Evolutionary conservation across 2,888 invertebrate genomes (phyloP).

Genomic region (Halictus ligatus): DNA sequence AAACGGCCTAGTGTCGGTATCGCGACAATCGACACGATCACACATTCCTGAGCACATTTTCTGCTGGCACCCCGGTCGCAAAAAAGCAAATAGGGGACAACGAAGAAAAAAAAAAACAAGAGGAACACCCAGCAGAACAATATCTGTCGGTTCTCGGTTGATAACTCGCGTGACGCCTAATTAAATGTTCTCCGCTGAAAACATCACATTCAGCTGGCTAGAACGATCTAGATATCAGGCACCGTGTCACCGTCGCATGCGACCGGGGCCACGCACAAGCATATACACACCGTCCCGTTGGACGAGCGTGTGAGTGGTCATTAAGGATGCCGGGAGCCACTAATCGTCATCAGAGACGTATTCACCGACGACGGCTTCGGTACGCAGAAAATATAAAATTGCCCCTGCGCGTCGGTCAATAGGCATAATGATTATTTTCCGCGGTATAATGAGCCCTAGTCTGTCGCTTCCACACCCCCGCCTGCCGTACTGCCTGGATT

Average conservation of each 20-base stretch:
- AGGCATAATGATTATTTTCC: constrained; percentile 81
- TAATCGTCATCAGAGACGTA: constrained; percentile 81
- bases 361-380: constrained; percentile 73
- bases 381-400: constrained; percentile 78
- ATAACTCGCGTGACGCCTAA: constrained; percentile 68
- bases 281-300: not conserved
- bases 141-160: constrained; percentile 41
- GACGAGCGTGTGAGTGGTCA: constrained; percentile 65
- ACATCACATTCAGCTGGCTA: constrained; percentile 64
- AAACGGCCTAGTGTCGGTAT: not conserved
- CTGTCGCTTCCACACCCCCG: constrained; percentile 54
- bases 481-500: constrained; percentile 35
- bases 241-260: constrained; percentile 52
- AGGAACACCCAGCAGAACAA: not conserved
- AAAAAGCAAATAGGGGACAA: not conserved
- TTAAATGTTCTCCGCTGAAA: constrained; percentile 66
- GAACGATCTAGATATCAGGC: constrained; percentile 69
- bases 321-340: constrained; percentile 77
- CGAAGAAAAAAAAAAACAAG: not conserved
- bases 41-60: not conserved
- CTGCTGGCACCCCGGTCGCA: not conserved
- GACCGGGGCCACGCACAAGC: constrained; percentile 21
- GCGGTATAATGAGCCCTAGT: constrained; percentile 76
- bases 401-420: constrained; percentile 74
- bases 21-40: not conserved